Conservation (phyloP, 2,797 vertebrate species). For the Melanotaenia boesemani region DNA sequence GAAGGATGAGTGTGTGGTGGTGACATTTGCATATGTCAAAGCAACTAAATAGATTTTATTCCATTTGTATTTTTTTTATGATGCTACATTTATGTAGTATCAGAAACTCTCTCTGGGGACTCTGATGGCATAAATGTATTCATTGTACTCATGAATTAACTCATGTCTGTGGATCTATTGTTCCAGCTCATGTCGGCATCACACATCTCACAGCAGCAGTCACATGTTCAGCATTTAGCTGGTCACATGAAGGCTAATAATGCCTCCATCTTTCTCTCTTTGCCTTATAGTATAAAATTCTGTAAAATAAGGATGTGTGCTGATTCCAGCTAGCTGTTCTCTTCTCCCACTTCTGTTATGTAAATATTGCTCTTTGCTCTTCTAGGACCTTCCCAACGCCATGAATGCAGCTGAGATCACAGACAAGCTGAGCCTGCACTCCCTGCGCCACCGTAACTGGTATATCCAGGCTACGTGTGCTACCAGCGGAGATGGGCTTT, state of each 20-base stretch:
- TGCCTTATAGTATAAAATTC: no score
- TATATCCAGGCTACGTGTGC: conserved; percentile 87
- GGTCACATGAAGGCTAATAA: not conserved
- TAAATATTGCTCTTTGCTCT: not conserved
- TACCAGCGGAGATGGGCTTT: conserved; percentile 85
- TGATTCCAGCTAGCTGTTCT: not conserved
- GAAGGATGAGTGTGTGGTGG: no score
- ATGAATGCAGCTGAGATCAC: conserved; percentile 86
- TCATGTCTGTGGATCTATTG: not conserved
- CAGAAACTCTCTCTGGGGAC: no score
- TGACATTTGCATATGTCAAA: no score
- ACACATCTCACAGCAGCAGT: not conserved
- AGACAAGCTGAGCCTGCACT: conserved; percentile 82
- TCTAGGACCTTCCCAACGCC: conserved; percentile 85
- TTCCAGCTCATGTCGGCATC: not conserved
- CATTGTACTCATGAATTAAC: not conserved
- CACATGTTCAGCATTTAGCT: not conserved
- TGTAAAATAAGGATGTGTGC: not conserved
- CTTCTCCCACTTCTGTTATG: not conserved
- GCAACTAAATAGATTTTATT: no score
- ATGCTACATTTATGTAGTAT: no score
- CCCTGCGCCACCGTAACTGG: conserved; percentile 80
- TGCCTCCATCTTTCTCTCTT: not conserved
- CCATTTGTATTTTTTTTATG: no score
- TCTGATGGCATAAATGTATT: no score